These are phyloP conservation scores for Atrina japonica DNA, from an alignment of 2,888 invertebrate genomes.

Conservation along the genomic window DNA sequence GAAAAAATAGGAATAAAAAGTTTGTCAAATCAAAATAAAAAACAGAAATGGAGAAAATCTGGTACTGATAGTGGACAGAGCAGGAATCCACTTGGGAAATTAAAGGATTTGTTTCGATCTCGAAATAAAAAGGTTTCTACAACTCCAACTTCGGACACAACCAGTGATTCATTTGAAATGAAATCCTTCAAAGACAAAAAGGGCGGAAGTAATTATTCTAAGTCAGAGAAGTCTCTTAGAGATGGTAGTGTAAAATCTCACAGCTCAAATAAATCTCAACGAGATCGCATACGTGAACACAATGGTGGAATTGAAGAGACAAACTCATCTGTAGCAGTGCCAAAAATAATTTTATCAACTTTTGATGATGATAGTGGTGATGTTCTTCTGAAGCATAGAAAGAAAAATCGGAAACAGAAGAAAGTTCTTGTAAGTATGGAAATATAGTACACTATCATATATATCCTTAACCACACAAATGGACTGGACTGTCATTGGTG, in stretches of 20 bases:
- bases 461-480: constrained; percentile 10
- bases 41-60: constrained; percentile 6
- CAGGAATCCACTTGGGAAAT: constrained; percentile 24
- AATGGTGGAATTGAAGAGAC: no score
- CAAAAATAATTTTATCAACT: constrained; percentile 31
- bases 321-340: constrained; percentile 1
- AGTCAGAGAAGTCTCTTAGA: constrained; percentile 11
- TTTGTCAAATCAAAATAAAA: constrained; percentile 1
- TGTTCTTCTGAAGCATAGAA: constrained; percentile 2
- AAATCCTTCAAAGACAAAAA: not conserved
- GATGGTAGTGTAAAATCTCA: no score
- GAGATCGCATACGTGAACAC: no score
- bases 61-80: no score
- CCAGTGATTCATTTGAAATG: constrained; percentile 35
- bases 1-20: constrained; percentile 44
- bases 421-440: no score
- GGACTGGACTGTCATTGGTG: not conserved
- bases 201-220: not conserved
- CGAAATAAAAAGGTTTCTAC: constrained; percentile 19
- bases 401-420: constrained; percentile 9
- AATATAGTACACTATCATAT: no score
- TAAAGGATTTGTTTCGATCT: constrained; percentile 31
- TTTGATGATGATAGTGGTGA: constrained; percentile 19
- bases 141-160: constrained; percentile 15
- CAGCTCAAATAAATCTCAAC: no score